A percentile compares a stretch with the other conserved stretches of the same genome.
phyloP scores from a whole-genome alignment of 2,888 invertebrate genomes.

The Drosophila kuntzei region DNA sequence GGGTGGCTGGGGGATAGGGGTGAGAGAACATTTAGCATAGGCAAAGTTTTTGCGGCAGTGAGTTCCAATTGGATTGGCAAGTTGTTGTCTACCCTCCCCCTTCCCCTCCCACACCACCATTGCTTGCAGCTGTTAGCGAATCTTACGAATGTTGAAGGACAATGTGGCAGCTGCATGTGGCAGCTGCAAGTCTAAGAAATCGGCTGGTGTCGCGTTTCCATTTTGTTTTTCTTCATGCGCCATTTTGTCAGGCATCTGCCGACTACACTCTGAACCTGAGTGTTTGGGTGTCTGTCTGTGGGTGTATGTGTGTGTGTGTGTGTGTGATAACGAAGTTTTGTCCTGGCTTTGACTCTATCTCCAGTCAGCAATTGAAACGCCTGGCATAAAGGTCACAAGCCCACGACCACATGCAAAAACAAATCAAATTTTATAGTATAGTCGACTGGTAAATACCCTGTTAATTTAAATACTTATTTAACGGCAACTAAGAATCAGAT shows the following conservation, averaged over 20 bases:
- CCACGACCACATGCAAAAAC: constrained; percentile 16
- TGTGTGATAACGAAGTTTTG: constrained; percentile 61
- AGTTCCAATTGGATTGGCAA: constrained; percentile 33
- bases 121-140: constrained; percentile 1
- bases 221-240: constrained; percentile 21
- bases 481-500: no score
- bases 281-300: constrained; percentile 1
- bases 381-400: constrained; percentile 43
- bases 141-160: constrained; percentile 31
- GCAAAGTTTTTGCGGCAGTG: constrained; percentile 19
- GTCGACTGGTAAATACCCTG: not conserved
- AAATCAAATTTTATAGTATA: not conserved
- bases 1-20: not conserved
- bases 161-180: constrained; percentile 23
- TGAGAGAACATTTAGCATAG: constrained; percentile 15
- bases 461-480: no score
- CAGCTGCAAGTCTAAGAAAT: constrained; percentile 22
- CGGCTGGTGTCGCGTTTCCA: constrained; percentile 16
- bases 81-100: no score
- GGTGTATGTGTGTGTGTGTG: constrained; percentile 14
- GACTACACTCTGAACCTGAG: constrained; percentile 52
- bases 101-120: not conserved
- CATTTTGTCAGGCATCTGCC: constrained; percentile 43
- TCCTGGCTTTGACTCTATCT: constrained; percentile 29
- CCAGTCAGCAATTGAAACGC: constrained; percentile 11